Evolutionary conservation across 2,888 invertebrate species (phyloP).

Genomic region (Hedya salicella): DNA sequence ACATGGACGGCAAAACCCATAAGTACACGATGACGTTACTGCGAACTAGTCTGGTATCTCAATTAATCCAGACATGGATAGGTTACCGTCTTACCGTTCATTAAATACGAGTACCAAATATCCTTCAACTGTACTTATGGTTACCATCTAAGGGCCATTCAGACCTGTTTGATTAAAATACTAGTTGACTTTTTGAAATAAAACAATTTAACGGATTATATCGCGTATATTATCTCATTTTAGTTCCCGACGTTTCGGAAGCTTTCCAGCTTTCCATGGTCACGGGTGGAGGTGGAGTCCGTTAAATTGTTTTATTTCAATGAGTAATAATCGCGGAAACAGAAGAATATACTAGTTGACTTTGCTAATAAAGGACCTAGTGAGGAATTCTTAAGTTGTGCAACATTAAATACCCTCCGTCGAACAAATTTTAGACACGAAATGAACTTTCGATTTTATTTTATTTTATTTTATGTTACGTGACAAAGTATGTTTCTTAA

Average conservation of each 20-base stretch:
- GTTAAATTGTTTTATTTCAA: no score
- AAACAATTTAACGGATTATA: no score
- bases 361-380: slow-evolving; percentile 23
- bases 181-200: slow-evolving; percentile 37
- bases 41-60: not conserved
- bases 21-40: not conserved
- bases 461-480: no score
- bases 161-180: slow-evolving; percentile 36
- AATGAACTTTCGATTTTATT: no score
- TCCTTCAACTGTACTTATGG: slow-evolving; percentile 16
- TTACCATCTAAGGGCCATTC: slow-evolving; percentile 24
- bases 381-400: slow-evolving; percentile 12
- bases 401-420: not conserved
- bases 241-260: no score
- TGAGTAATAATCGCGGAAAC: no score
- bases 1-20: not conserved
- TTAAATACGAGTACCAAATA: slow-evolving; percentile 11
- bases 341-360: slow-evolving; percentile 39
- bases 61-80: not conserved
- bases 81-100: not conserved
- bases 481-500: no score
- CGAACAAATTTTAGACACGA: not conserved
- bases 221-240: no score
- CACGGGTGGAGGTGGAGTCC: no score
- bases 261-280: no score